Evolutionary conservation across 2,888 invertebrate species (phyloP), one percentile per base, ranked within the genome.

Genomic region (Pheosia gnoma): DNA sequence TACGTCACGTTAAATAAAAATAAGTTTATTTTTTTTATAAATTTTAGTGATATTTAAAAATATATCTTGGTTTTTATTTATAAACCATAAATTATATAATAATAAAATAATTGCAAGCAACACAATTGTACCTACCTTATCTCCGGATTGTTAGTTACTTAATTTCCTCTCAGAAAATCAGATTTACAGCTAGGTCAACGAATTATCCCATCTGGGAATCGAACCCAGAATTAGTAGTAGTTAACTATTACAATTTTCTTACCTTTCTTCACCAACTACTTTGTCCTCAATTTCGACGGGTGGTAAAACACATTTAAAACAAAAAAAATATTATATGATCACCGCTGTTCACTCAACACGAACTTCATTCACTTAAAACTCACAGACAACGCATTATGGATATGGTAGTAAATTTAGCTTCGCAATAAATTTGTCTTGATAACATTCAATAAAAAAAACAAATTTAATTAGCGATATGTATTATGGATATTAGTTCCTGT

Each of bases 271-370:
- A 11, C 79, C 75, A 58, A 78, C 72, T 67, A 75, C 72, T 82
- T 83, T 85, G 74, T 83, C 85, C 86, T 82, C 82, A 84, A 86
- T 87, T 80, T 81, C 83, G 81, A 78, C 77, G 77, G 74, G 72
- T 79, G 67, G 77, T 67, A 58, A 63, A 66, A 61, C 79, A 79
- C 78, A 78, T 76, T 75, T 65, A 77, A 67, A 70, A 72, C 59
- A 66, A 67, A 70, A 70, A 51, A 65, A 58, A 65, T 60, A 61
- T 67, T 52, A 39, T 39, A 62, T 61, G n/a, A 68, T 58, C 75
- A 78, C 75, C 61, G 59, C 47, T 54, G 63, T 73, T 67, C 66
- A 67, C 77, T 74, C 70, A 66, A 53, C 73, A 77, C 79, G 58
- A 56, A 57, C 62, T 67, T 43, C 49, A 60, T 25, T 25, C 71